Conservation (phyloP, 1,140 invertebrate species). For the Arion vulgaris region DNA sequence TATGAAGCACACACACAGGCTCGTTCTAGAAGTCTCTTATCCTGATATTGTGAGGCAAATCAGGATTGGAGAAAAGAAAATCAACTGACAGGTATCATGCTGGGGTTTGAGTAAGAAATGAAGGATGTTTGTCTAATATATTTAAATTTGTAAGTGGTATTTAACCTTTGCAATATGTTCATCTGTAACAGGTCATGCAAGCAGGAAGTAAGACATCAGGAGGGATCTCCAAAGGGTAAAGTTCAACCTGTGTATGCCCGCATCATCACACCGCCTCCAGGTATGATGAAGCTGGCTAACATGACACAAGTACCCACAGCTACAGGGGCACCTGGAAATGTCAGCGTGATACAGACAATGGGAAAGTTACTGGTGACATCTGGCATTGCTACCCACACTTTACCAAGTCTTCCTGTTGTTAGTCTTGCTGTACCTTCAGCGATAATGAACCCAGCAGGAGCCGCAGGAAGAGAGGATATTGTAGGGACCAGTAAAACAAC, state of each 20-base stretch:
- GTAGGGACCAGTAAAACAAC: neutral
- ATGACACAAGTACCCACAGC: constrained; percentile 40
- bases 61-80: too few relatives aligned
- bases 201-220: constrained; percentile 35
- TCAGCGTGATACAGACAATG: constrained; percentile 58
- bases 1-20: too few relatives aligned
- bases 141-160: too few relatives aligned
- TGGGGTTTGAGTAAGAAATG: too few relatives aligned
- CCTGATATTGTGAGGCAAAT: too few relatives aligned
- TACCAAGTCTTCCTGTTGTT: constrained; percentile 25
- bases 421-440: constrained; percentile 26
- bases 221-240: constrained; percentile 61
- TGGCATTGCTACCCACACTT: constrained; percentile 10
- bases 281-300: constrained; percentile 60
- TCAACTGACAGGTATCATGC: too few relatives aligned
- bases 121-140: too few relatives aligned
- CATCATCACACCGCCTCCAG: constrained; percentile 68
- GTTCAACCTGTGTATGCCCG: constrained; percentile 67
- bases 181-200: constrained; percentile 28
- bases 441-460: neutral
- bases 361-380: constrained; percentile 51
- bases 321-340: constrained; percentile 31
- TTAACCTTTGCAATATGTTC: too few relatives aligned
- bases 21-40: too few relatives aligned
- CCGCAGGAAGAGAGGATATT: neutral